Conservation (phyloP, 1,140 invertebrate genomes). For the Ceratosolen fusciceps region DNA sequence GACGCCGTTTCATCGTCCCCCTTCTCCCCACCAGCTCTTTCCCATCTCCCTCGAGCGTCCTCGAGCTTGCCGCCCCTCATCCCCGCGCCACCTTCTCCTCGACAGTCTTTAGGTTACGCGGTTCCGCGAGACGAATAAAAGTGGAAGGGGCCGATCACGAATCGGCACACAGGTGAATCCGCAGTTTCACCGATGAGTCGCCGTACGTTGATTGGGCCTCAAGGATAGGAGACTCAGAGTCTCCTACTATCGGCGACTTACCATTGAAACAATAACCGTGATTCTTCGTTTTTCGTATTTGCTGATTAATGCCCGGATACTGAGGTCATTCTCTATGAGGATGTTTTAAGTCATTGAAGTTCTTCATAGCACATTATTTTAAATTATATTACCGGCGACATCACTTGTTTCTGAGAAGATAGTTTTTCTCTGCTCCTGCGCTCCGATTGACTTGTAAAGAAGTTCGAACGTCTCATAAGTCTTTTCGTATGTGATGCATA, state of each 20-base stretch:
- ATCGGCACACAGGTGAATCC: background rate
- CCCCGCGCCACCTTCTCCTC: background rate
- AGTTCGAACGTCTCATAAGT: no score
- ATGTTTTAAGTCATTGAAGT: background rate
- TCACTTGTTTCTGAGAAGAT: no score
- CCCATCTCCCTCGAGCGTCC: background rate
- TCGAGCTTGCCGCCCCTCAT: background rate
- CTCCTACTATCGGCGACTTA: background rate
- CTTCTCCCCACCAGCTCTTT: background rate
- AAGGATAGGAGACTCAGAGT: background rate
- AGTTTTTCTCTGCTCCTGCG: no score
- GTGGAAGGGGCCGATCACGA: background rate
- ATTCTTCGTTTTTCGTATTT: background rate
- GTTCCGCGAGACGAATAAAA: background rate
- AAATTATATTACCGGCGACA: background rate
- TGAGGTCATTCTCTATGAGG: background rate
- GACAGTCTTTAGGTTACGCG: constrained; percentile 3
- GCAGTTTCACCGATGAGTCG: background rate
- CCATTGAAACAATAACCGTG: background rate
- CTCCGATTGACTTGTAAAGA: no score
- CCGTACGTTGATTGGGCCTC: background rate
- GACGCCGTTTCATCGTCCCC: background rate
- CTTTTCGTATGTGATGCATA: no score
- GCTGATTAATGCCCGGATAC: background rate
- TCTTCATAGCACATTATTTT: background rate